A percentile compares a stretch with the other conserved stretches of the same genome.
Conservation (phyloP, 1,140 invertebrate genomes). For the Lepidurus arcticus region DNA sequence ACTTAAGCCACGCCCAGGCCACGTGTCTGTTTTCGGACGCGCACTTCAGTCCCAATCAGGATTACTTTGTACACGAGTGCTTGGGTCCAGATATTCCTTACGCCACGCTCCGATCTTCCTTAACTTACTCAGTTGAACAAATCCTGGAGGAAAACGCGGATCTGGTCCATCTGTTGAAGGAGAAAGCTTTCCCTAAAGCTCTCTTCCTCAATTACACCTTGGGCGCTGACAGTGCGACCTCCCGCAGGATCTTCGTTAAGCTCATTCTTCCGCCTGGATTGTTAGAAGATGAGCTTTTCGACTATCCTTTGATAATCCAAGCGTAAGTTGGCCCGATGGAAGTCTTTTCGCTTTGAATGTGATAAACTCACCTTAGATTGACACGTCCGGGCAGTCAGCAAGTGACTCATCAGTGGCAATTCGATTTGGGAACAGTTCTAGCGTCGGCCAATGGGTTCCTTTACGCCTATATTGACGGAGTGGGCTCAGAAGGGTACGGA, state of each 20-base stretch:
- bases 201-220: constrained; percentile 28
- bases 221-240: not conserved
- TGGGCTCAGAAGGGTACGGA: constrained; percentile 23
- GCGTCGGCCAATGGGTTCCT: not conserved
- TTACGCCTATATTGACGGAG: constrained; percentile 19
- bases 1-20: constrained; percentile 23
- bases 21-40: constrained; percentile 30
- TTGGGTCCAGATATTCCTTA: constrained; percentile 60
- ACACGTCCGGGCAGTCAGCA: constrained; percentile 62
- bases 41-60: constrained; percentile 40
- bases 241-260: constrained; percentile 48
- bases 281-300: constrained; percentile 68
- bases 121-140: constrained; percentile 47
- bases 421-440: constrained; percentile 71
- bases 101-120: constrained; percentile 27
- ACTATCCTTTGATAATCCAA: constrained; percentile 70
- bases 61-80: constrained; percentile 59
- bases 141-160: constrained; percentile 24
- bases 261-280: constrained; percentile 68
- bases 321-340: constrained; percentile 56
- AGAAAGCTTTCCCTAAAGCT: constrained; percentile 31
- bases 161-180: constrained; percentile 21
- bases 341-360: not conserved
- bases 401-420: constrained; percentile 64
- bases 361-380: not conserved